A percentile compares a stretch with the other conserved stretches of the same genome.
Conservation (phyloP, 2,797 vertebrate species). For the Gadopsis marmoratus region DNA sequence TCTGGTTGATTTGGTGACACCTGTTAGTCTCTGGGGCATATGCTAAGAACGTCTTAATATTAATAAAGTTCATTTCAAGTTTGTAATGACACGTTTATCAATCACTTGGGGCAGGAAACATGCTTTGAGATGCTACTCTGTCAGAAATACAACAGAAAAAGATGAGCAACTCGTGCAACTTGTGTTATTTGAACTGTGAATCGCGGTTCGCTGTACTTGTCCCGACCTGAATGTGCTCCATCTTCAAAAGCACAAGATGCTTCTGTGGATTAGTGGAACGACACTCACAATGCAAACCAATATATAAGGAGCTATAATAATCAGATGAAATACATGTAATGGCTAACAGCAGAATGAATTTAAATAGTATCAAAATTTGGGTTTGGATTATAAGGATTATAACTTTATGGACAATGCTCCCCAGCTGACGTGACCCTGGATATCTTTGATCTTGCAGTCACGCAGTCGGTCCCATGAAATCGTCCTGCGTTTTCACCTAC, state of each 20-base stretch:
- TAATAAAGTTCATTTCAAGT: background rate
- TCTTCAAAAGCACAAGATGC: background rate
- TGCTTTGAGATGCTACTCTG: background rate
- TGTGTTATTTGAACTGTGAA: conserved; percentile 2
- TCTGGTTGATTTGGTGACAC: background rate
- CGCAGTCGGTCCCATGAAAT: conserved; percentile 24
- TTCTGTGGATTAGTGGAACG: background rate
- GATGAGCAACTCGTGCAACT: background rate
- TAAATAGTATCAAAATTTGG: background rate
- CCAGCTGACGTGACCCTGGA: background rate
- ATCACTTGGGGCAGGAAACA: background rate
- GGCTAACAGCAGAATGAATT: background rate
- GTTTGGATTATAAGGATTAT: background rate
- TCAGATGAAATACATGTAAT: conserved; percentile 12
- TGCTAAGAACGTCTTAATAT: background rate
- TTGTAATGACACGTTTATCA: conserved; percentile 10
- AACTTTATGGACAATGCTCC: background rate
- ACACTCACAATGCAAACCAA: background rate
- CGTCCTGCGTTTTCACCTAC: conserved; percentile 29
- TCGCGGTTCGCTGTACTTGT: background rate
- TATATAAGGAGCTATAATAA: background rate
- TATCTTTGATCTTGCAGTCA: conserved; percentile 37
- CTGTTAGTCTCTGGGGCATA: background rate
- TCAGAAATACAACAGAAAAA: background rate
- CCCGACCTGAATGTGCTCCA: background rate